phyloP scores from a whole-genome alignment of 1,140 invertebrate species.

The Neoseiulus cucumeris region DNA sequence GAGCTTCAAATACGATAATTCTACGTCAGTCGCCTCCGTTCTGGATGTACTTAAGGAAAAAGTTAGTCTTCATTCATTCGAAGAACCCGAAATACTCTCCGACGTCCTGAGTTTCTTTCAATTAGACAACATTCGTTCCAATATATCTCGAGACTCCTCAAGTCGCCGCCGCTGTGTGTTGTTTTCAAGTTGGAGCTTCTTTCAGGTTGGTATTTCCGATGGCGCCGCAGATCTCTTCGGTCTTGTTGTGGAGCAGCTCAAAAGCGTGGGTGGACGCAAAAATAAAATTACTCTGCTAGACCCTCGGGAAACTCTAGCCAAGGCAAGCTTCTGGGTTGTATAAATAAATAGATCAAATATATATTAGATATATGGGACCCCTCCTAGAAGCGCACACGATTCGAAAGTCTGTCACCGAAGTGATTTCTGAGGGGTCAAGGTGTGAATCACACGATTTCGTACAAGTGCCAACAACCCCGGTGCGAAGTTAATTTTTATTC shows the following conservation, averaged over 20 bases:
- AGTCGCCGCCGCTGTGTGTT: too few species aligned
- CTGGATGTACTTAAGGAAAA: slow-evolving; percentile 10
- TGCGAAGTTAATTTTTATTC: slow-evolving; percentile 11
- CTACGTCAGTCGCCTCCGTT: slow-evolving; percentile 48
- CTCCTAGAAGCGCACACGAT: not conserved
- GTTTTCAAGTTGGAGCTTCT: too few species aligned
- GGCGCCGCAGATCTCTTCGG: slow-evolving; percentile 49
- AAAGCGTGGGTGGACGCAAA: slow-evolving; percentile 43
- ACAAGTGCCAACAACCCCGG: too few species aligned
- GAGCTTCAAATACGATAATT: slow-evolving; percentile 83
- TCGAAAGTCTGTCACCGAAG: too few species aligned
- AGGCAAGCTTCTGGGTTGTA: slow-evolving; percentile 37
- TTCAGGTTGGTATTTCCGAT: not conserved
- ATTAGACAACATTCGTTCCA: too few species aligned
- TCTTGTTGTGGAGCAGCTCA: slow-evolving; percentile 69
- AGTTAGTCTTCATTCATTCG: not conserved
- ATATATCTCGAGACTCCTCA: too few species aligned
- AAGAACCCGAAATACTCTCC: not conserved
- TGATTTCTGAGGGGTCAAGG: too few species aligned
- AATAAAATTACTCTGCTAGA: slow-evolving; percentile 63
- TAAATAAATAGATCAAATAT: slow-evolving; percentile 13
- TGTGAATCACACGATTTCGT: too few species aligned
- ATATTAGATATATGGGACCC: not conserved
- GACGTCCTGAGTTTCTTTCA: too few species aligned
- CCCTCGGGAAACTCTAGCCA: slow-evolving; percentile 56